Evolutionary conservation across 2,888 invertebrate species (phyloP), one percentile per base, ranked within the genome.

Genomic region (Branchipolynoe longqiensis): DNA sequence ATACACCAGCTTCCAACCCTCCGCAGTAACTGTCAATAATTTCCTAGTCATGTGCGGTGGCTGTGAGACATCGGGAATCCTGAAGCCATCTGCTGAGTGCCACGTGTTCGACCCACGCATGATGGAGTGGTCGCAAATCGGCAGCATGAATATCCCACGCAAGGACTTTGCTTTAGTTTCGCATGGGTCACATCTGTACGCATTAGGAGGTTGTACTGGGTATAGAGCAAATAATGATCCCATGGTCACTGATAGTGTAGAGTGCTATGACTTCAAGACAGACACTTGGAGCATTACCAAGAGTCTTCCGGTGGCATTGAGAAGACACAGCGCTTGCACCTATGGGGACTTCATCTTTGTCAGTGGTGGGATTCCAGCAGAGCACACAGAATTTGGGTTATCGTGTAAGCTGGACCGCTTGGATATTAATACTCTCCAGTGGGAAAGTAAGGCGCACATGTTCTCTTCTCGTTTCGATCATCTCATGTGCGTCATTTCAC

Each of bases 311-410:
- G 33, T 6, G 1, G 78, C 28, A 28, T 25, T 78, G 8, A 41
- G 78, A 14, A 78, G 48, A 78, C 78, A 78, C 41, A 31, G 78
- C 54, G 78, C 78, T 28, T 48, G 78, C 22, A n/a, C 18, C 28
- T 54, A 48, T 78, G 31, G 48, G 8, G 78, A 33, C 25, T 41
- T 28, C 12, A 28, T 78, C 3, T 78, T 48, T 25, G 48, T 78
- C 14, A 78, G 78, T 41, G 78, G 78, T 14, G 78, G 78, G 2
- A 78, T 78, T 33, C 31, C 78, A 12, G 31, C 28, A 12, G 25
- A 12, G 12, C 12, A 6, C 6, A 28, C n/a, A 22, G 48, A 41
- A 12, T 78, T 48, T 22, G 78, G 78, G 12, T 25, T 78, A 28
- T 78, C 78, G 0, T 28, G 48, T 12, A 78, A 48, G n/a, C 41